Evolutionary conservation across 1,140 invertebrate genomes (phyloP), one percentile per base, ranked within the genome.

Genomic region (Solenopsis fugax): DNA sequence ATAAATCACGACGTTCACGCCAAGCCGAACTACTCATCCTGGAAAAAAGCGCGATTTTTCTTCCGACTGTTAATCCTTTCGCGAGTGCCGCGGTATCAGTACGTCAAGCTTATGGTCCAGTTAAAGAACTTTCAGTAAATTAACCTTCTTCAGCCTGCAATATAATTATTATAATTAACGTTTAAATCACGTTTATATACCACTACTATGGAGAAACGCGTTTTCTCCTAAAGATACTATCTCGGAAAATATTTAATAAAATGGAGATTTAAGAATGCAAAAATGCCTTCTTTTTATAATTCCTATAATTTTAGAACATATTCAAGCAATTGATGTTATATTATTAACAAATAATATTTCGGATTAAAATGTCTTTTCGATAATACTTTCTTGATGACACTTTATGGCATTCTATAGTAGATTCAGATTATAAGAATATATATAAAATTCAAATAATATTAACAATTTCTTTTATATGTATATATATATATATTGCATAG

Each of bases 1-100:
- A 85, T 85, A 85, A 85, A 85, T 85, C 84, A 77, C 34, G 21
- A 75, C 21, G 48, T 54, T 85, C 72, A 24, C 48, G 58, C 41
- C 45, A 62, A 18, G 41, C 69, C 16, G 71, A 82, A 58, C 58
- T 64, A 56, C 67, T 85, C 71, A 62, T 85, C 71, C 45, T 50
- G 54, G 41, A 21, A 75, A 85, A 75, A 85, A 52, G 60, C 21
- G 12, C 41, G 16, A 75, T 60, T 85, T 62, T 62, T 67, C 78
- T 52, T 16, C 77, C 65, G 37, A 12, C 77, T 24, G 50, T 58
- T 71, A 58, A 52, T 64, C 56, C 58, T 64, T 50, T 84, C 69
- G 81, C 54, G 34, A 58, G 24, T 45, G 41, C 21, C 69, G 80
- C 67, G 54, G 56, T 21, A 34, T 13, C 4, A 37, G 21, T 75